Percentiles rank a stretch among this genome's conserved stretches.
These are phyloP conservation scores for Sinocyclocheilus maitianheensis DNA, from an alignment of 2,113 vertebrate genomes.

Conservation along the genomic window DNA sequence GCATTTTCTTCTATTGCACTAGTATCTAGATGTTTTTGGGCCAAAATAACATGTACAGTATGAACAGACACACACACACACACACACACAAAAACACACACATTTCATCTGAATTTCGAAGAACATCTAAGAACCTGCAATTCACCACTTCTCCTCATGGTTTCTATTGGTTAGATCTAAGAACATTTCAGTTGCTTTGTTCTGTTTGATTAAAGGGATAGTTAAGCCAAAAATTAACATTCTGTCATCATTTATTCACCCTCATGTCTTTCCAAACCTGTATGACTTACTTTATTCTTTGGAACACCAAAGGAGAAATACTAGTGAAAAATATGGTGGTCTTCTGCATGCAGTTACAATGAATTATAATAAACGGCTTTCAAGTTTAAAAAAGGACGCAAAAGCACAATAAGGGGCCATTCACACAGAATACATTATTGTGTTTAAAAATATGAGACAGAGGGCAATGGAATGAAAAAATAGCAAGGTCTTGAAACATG, in stretches of 20 bases:
- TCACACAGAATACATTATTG: not conserved
- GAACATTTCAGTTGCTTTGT: not conserved
- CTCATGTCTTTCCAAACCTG: not conserved
- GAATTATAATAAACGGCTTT: constrained; percentile 15
- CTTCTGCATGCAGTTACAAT: not conserved
- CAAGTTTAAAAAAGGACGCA: constrained; percentile 2
- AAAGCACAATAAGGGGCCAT: not conserved
- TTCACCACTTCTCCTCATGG: not conserved
- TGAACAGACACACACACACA: not conserved
- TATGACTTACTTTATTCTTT: not conserved
- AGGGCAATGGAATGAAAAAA: not conserved
- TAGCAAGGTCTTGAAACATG: not conserved
- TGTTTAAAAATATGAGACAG: not conserved
- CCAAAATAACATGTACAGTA: not conserved
- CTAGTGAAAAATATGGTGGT: not conserved
- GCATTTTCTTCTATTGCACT: not conserved
- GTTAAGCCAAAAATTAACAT: not conserved
- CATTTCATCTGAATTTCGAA: not conserved
- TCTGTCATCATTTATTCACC: constrained; percentile 9
- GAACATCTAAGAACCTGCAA: not conserved
- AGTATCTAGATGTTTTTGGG: not conserved
- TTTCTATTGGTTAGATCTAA: not conserved
- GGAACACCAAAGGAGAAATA: not conserved
- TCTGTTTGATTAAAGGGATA: constrained; percentile 2
- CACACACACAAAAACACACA: not conserved